These are phyloP conservation scores for Drosophila anomalata DNA, from an alignment of 2,888 invertebrate genomes.

Conservation along the genomic window DNA sequence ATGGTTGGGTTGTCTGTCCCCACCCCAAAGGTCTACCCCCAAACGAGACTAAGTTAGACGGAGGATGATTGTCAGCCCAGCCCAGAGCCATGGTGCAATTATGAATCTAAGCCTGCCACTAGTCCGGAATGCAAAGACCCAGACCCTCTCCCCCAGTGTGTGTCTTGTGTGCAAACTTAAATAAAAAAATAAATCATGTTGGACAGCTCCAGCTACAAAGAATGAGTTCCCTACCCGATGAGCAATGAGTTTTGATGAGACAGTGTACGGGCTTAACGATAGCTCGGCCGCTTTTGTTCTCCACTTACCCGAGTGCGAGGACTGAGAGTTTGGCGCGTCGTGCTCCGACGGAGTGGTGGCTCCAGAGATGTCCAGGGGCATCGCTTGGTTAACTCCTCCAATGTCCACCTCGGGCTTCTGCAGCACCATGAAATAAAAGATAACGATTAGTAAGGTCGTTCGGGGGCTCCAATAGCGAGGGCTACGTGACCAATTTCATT, in stretches of 20 bases:
- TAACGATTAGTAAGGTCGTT: conserved; percentile 46
- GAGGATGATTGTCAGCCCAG: too few species aligned
- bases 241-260: conserved; percentile 33
- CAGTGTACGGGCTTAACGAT: conserved; percentile 17
- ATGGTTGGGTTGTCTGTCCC: neutral
- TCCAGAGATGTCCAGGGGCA: conserved; percentile 84
- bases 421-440: conserved; percentile 26
- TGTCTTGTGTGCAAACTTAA: conserved; percentile 10
- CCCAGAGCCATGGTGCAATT: neutral
- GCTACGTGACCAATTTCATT: conserved; percentile 79
- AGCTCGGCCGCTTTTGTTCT: neutral
- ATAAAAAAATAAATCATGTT: conserved; percentile 39
- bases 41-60: neutral
- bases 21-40: neutral
- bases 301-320: conserved; percentile 83
- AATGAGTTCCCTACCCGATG: conserved; percentile 27
- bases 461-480: conserved; percentile 21
- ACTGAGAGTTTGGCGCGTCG: conserved; percentile 83
- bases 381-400: conserved; percentile 83
- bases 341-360: conserved; percentile 84
- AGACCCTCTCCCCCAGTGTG: neutral
- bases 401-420: conserved; percentile 84
- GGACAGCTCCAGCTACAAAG: neutral
- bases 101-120: neutral
- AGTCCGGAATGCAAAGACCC: neutral